Evolutionary conservation across 1,140 invertebrate genomes (phyloP), one percentile per base, ranked within the genome.

Genomic region (Pseudomyrmex dendroicus): DNA sequence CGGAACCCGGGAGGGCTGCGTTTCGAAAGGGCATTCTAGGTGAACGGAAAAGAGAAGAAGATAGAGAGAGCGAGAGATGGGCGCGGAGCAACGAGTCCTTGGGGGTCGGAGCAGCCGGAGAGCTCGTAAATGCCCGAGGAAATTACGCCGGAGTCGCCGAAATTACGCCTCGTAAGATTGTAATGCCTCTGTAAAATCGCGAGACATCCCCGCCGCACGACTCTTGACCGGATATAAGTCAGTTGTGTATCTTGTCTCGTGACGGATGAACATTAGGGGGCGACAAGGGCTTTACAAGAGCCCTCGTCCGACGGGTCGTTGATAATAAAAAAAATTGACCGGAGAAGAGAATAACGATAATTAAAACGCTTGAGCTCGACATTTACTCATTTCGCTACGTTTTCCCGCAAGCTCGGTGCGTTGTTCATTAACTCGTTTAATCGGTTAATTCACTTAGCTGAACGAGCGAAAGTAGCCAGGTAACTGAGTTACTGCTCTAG

Each of bases 61-160:
- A 10, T 17, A 13, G 56, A 13, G 74, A 25, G 67, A 12, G 15
- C 50, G 10, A 22, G 25, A 17, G 5, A 13, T 52, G 5, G 10
- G 20, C 35, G 64, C 56, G 76, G 70, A 88, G 76, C 73, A 54
- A 88, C 78, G 80, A 78, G 78, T 66, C 86, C 80, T 78, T 57
- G 61, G 80, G 86, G 80, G 52, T 84, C 86, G 61, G 61, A 54
- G 56, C 70, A 67, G 76, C 77, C 66, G 63, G 66, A 52, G 67
- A 67, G 66, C 57, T 87, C 86, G 74, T 86, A 89, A 88, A 86
- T 84, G 86, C 74, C 78, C 70, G 35, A 78, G 54, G 61, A 88
- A 89, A 88, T 88, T 89, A 86, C 87, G 80, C 61, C 63, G 62
- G 77, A 85, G 77, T 78, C 70, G 62, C 86, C 70, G 57, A 89